These are phyloP conservation scores for Propithecus deckenii DNA, from an alignment of 2,797 vertebrate genomes.

Conservation along the genomic window DNA sequence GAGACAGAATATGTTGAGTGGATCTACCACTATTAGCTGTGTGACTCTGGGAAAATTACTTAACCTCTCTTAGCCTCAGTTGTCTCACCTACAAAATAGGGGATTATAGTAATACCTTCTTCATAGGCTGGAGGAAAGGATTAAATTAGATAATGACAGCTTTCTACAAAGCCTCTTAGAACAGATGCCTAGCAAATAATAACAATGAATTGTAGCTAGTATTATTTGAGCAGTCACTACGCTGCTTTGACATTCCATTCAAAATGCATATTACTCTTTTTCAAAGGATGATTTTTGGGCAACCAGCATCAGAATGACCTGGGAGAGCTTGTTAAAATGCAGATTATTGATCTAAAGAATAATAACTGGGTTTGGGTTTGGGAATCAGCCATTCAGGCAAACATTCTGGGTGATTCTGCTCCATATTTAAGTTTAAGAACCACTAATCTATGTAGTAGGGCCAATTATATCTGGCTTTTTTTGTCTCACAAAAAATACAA, in stretches of 20 bases:
- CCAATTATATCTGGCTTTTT: background rate
- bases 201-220: background rate
- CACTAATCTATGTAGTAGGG: background rate
- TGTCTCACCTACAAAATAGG: background rate
- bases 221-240: background rate
- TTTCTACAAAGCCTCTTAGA: slow-evolving; percentile 37
- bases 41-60: slow-evolving; percentile 9
- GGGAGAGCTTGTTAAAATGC: background rate
- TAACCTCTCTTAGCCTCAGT: background rate
- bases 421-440: slow-evolving; percentile 28
- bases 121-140: background rate
- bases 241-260: background rate
- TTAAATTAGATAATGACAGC: slow-evolving; percentile 16
- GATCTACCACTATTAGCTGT: background rate
- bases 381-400: slow-evolving; percentile 32
- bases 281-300: background rate
- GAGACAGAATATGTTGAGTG: slow-evolving; percentile 18
- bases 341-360: slow-evolving; percentile 12
- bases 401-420: background rate
- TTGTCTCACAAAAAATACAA: background rate
- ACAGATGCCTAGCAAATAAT: slow-evolving; percentile 8
- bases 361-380: slow-evolving; percentile 6
- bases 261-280: slow-evolving; percentile 21
- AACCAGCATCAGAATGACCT: background rate
- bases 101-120: background rate